Conservation (phyloP, 2,888 invertebrate genomes). For the Chrysomela aeneicollis region DNA sequence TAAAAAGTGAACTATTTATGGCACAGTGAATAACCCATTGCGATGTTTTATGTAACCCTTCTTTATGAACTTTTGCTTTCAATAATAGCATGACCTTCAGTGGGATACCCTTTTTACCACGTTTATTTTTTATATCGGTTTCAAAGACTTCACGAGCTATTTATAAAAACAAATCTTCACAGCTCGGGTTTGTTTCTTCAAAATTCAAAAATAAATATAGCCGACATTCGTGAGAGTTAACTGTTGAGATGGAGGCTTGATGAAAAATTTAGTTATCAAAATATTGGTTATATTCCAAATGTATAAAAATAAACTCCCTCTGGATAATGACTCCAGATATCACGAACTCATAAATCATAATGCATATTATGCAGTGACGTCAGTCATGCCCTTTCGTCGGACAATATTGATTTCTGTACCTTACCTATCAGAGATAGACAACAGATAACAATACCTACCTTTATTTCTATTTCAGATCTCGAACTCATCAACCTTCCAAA, state of each 20-base stretch:
- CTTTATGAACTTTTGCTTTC: slow-evolving; percentile 52
- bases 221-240: slow-evolving; percentile 5
- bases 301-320: no score
- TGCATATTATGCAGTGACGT: no score
- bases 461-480: no score
- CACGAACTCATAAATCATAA: slow-evolving; percentile 39
- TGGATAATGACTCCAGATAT: no score
- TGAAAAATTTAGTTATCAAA: slow-evolving; percentile 10
- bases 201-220: slow-evolving; percentile 35
- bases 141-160: slow-evolving; percentile 20
- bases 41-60: slow-evolving; percentile 53
- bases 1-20: slow-evolving; percentile 55
- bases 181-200: slow-evolving; percentile 32
- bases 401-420: no score
- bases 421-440: no score
- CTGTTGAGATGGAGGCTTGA: not conserved
- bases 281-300: not conserved
- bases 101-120: slow-evolving; percentile 27
- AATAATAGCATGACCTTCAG: slow-evolving; percentile 36
- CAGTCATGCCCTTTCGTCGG: no score
- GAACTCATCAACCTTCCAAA: no score
- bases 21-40: slow-evolving; percentile 38
- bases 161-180: slow-evolving; percentile 32
- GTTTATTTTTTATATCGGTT: slow-evolving; percentile 38
- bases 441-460: no score